These are phyloP conservation scores for Pachypanchax playfairii DNA, from an alignment of 2,113 vertebrate genomes.

Conservation along the genomic window DNA sequence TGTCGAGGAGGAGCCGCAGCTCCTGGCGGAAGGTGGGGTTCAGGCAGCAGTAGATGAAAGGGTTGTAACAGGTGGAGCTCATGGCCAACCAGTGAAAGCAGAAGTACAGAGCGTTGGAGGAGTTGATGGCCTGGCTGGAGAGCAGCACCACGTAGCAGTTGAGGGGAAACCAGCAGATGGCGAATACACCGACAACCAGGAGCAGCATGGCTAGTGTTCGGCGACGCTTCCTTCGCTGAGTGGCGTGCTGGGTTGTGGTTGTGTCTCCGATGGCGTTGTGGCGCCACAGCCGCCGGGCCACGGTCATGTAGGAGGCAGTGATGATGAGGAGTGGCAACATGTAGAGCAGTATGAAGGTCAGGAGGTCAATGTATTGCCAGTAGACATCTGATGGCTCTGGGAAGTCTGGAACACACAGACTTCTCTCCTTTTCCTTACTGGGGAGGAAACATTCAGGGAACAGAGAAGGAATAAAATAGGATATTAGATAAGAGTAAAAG, in stretches of 20 bases:
- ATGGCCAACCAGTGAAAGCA: conserved; percentile 95
- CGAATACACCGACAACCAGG: conserved; percentile 90
- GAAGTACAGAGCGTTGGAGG: conserved; percentile 90
- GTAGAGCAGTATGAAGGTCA: conserved; percentile 91
- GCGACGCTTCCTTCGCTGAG: conserved; percentile 85
- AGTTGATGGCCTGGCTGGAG: conserved; percentile 88
- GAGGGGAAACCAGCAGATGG: conserved; percentile 94
- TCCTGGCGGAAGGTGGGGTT: conserved; percentile 90
- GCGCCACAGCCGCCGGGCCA: conserved; percentile 90
- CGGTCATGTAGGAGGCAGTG: conserved; percentile 84
- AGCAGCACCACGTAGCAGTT: conserved; percentile 93
- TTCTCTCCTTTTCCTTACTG: conserved; percentile 86
- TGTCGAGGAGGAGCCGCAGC: conserved; percentile 82
- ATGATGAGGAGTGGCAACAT: conserved; percentile 91
- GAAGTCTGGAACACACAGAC: conserved; percentile 90
- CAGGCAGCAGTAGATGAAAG: conserved; percentile 97
- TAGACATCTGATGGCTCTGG: conserved; percentile 92
- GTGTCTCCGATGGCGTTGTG: conserved; percentile 88
- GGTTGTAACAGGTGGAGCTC: conserved; percentile 97
- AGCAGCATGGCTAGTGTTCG: conserved; percentile 93
- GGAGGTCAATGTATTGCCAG: conserved; percentile 92
- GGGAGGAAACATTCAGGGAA: not conserved
- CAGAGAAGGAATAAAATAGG: not conserved
- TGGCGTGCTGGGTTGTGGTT: conserved; percentile 87
- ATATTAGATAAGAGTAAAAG: no score